phyloP scores from a whole-genome alignment of 2,113 vertebrate genomes.

The Gymnarchus niloticus region DNA sequence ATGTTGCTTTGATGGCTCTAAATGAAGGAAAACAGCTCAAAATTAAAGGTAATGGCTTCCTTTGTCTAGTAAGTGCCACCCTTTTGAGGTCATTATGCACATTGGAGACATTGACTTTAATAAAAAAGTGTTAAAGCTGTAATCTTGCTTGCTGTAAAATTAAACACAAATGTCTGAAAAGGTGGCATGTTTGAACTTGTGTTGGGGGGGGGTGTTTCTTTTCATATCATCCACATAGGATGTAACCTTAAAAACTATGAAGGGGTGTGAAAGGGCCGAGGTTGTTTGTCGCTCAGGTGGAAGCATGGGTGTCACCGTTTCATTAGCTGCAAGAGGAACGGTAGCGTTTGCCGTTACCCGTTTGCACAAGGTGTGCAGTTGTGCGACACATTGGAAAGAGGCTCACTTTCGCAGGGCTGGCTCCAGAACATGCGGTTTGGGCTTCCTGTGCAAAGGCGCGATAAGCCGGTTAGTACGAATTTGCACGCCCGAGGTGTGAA shows the following conservation, averaged over 20 bases:
- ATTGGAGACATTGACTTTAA: background rate
- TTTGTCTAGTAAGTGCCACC: conserved; percentile 4
- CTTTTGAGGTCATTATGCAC: background rate
- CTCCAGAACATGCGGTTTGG: background rate
- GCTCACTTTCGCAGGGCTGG: background rate
- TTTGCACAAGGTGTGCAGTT: too few relatives aligned
- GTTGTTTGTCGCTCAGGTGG: background rate
- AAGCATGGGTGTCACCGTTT: background rate
- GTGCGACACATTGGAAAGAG: background rate
- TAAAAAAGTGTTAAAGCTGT: too few relatives aligned
- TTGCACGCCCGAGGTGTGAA: background rate
- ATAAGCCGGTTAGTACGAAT: conserved; percentile 11
- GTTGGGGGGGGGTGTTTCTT: too few relatives aligned
- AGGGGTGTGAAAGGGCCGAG: background rate
- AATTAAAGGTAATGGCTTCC: background rate
- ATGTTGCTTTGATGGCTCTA: background rate
- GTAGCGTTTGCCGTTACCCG: too few relatives aligned
- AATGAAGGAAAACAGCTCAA: background rate
- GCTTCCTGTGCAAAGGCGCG: background rate
- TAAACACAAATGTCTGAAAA: background rate
- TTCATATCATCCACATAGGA: too few relatives aligned
- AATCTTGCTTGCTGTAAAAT: background rate
- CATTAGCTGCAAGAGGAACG: background rate
- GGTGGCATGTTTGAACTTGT: background rate
- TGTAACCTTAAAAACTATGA: too few relatives aligned